These are phyloP conservation scores for Cyprinodon brontotheroides DNA, from an alignment of 2,113 vertebrate species.

Conservation along the genomic window DNA sequence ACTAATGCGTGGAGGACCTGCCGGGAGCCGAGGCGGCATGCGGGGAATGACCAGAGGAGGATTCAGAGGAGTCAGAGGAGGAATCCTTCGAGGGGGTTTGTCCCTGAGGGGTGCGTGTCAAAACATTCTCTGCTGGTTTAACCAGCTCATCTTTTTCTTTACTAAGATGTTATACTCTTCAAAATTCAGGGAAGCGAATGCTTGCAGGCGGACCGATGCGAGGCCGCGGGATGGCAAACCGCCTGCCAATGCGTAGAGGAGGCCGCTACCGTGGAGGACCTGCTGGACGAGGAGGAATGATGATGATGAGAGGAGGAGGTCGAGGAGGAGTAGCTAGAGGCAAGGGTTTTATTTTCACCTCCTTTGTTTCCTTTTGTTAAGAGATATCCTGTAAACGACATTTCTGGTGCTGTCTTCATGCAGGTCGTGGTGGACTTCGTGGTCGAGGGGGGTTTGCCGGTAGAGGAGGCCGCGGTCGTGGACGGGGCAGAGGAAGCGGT, in stretches of 20 bases:
- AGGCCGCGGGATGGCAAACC: conserved; percentile 85
- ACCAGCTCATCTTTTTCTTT: not conserved
- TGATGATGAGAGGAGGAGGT: conserved; percentile 83
- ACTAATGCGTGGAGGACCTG: conserved; percentile 84
- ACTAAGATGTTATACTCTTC: not conserved
- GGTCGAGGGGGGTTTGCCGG: conserved; percentile 86
- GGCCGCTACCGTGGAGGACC: conserved; percentile 80
- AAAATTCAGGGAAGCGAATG: conserved; percentile 55
- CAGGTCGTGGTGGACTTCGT: conserved; percentile 88
- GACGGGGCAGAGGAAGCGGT: conserved; percentile 84
- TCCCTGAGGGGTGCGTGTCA: conserved; percentile 85
- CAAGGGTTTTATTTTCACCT: not conserved
- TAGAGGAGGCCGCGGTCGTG: conserved; percentile 83
- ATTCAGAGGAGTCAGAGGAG: conserved; percentile 85
- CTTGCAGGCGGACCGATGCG: conserved; percentile 81
- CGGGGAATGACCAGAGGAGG: conserved; percentile 86
- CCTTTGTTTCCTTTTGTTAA: not conserved
- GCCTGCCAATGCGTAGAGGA: conserved; percentile 86
- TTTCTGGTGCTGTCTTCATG: not conserved
- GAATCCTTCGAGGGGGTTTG: conserved; percentile 86
- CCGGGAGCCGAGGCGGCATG: conserved; percentile 85
- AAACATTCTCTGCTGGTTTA: not conserved
- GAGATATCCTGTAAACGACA: too few species aligned
- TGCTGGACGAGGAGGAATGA: conserved; percentile 82
- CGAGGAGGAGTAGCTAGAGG: conserved; percentile 76